A percentile compares a stretch with the other conserved stretches of the same genome.
Evolutionary conservation across 2,113 vertebrate genomes (phyloP).

Genomic region (Cranoglanis bouderius): DNA sequence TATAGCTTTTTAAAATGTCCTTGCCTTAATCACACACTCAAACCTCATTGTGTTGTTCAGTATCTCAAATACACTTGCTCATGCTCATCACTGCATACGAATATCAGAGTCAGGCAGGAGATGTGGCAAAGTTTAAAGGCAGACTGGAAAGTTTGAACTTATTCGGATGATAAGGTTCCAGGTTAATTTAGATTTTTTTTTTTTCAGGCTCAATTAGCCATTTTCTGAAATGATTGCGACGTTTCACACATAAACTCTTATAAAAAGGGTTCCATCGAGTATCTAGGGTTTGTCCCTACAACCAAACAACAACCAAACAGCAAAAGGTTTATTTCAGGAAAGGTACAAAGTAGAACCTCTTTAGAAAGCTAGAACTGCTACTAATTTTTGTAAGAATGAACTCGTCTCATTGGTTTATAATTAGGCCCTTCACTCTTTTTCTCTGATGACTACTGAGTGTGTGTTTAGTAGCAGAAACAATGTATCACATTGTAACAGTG

Average conservation of each 20-base stretch:
- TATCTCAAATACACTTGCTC: background rate
- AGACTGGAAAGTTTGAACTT: background rate
- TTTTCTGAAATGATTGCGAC: background rate
- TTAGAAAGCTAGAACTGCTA: background rate
- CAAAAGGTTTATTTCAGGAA: background rate
- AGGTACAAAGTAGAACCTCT: background rate
- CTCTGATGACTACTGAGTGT: constrained; percentile 3
- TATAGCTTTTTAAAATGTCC: background rate
- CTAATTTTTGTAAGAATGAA: background rate
- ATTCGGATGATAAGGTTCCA: background rate
- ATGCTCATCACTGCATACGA: no score
- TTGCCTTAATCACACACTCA: background rate
- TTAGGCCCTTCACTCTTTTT: background rate
- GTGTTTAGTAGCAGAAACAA: constrained; percentile 14
- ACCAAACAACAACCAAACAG: background rate
- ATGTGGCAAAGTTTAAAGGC: background rate
- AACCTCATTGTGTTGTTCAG: background rate
- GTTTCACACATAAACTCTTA: background rate
- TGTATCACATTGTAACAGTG: constrained; percentile 14
- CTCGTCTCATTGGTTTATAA: background rate
- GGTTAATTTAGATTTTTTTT: background rate
- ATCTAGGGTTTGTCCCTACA: background rate
- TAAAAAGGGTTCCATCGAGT: background rate
- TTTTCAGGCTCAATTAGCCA: background rate
- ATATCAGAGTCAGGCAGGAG: background rate